These are phyloP conservation scores for Himalopsyche tibetana DNA, from an alignment of 2,888 invertebrate genomes.

Conservation along the genomic window DNA sequence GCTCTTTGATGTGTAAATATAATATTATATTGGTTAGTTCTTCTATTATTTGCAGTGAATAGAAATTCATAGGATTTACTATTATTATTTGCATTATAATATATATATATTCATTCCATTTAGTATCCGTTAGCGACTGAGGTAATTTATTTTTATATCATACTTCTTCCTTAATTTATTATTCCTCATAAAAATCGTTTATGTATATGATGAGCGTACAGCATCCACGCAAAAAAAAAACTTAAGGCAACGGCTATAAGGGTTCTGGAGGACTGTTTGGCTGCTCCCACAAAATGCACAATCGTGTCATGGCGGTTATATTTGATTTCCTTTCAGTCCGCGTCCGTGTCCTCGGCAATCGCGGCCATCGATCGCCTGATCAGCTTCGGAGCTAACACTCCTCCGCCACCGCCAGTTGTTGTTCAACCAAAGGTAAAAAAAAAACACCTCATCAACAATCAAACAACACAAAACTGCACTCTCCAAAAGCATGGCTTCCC, in stretches of 20 bases:
- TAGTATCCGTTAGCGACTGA: neutral
- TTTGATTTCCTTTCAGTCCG: slow-evolving; percentile 66
- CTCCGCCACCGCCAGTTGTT: slow-evolving; percentile 68
- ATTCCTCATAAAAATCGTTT: no score
- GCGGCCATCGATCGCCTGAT: slow-evolving; percentile 76
- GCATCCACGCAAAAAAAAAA: slow-evolving; percentile 25
- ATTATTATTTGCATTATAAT: slow-evolving; percentile 38
- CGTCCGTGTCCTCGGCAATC: slow-evolving; percentile 74
- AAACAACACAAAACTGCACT: slow-evolving; percentile 2
- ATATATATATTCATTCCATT: neutral
- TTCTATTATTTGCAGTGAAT: no score
- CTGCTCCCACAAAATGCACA: slow-evolving; percentile 44
- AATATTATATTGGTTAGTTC: no score
- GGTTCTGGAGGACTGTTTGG: slow-evolving; percentile 19
- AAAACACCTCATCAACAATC: neutral
- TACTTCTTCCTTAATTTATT: no score
- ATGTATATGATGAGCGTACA: no score
- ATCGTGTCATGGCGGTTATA: slow-evolving; percentile 37
- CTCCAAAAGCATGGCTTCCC: slow-evolving; percentile 45
- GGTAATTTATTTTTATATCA: no score
- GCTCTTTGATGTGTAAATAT: no score
- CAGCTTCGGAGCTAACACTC: slow-evolving; percentile 73
- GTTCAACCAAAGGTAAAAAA: slow-evolving; percentile 67
- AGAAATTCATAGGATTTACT: neutral
- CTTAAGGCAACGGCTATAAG: neutral